Evolutionary conservation across 2,113 vertebrate genomes (phyloP), one percentile per base, ranked within the genome.

Genomic region (Tychaedon coryphoeus): DNA sequence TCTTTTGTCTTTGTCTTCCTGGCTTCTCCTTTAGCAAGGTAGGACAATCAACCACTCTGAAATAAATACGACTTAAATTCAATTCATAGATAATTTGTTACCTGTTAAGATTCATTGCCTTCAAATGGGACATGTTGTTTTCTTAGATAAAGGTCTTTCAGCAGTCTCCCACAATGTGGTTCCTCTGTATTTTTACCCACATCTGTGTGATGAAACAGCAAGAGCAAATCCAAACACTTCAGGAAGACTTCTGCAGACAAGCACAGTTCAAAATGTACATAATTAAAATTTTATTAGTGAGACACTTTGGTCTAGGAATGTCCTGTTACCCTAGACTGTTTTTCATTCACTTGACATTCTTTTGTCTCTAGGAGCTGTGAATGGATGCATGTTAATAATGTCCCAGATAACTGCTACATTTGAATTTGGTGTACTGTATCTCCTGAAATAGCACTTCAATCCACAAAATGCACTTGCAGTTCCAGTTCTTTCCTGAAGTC

Each of bases 381-480:
- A 31, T n/a, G 58, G 3, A 3, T 18, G 45, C 24, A 22, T 11
- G 4, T 66, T 47, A 60, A 9, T 17, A 6, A 26, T 14, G 9
- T 34, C 16, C 22, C 50, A 31, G 56, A 3, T 17, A 60, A 34
- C 33, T 51, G 22, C 16, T 13, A 22, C 8, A 9, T 38, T 57
- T 54, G 8, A 72, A 69, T 34, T 28, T 72, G 60, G 61, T 42
- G n/a, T 57, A 18, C 1, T 3, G 1, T 25, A 57, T 36, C 38
- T 87, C 33, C 43, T 56, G 16, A 15, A 77, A 42, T 18, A 84
- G 29, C 26, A 19, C 8, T 50, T 66, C 0, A 54, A 25, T n/a
- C 15, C 29, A 34, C 24, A 60, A 34, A 65, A 43, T 3, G 12
- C 0, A 6, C 12, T 69, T 1, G 2, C 15, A 6, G 20, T 45